These are phyloP conservation scores for Dasysyrphus albostriatus DNA, from an alignment of 2,888 invertebrate species.

Conservation along the genomic window DNA sequence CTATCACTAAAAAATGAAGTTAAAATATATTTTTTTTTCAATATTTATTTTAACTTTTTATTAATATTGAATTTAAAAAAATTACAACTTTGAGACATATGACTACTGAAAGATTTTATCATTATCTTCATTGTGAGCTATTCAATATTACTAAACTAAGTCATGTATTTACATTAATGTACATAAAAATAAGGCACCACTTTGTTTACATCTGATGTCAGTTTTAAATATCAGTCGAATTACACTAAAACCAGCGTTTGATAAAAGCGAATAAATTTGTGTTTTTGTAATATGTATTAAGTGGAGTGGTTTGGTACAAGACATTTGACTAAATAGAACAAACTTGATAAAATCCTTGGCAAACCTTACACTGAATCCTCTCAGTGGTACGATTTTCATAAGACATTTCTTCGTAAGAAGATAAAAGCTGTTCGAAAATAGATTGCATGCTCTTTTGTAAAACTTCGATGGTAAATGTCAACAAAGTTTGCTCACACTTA, in stretches of 20 bases:
- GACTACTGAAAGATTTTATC: no score
- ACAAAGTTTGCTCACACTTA: background rate
- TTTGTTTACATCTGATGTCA: background rate
- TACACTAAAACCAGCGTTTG: background rate
- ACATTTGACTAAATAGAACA: slow-evolving; percentile 11
- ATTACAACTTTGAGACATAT: no score
- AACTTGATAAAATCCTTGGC: slow-evolving; percentile 49
- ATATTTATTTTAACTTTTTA: no score
- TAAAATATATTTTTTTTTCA: no score
- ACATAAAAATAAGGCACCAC: background rate
- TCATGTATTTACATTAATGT: no score
- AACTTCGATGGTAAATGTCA: slow-evolving; percentile 4
- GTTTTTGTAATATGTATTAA: background rate
- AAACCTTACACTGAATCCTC: slow-evolving; percentile 5
- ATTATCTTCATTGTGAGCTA: no score
- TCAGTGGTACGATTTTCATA: background rate
- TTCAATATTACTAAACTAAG: no score
- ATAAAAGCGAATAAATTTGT: background rate
- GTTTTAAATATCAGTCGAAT: background rate
- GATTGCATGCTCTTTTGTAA: background rate
- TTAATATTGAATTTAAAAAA: no score
- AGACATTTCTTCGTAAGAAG: slow-evolving; percentile 34
- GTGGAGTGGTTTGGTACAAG: background rate
- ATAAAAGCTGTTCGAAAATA: background rate
- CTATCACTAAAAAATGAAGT: no score